Conservation (phyloP, 1,140 invertebrate genomes). For the Zeugodacus cucurbitae region DNA sequence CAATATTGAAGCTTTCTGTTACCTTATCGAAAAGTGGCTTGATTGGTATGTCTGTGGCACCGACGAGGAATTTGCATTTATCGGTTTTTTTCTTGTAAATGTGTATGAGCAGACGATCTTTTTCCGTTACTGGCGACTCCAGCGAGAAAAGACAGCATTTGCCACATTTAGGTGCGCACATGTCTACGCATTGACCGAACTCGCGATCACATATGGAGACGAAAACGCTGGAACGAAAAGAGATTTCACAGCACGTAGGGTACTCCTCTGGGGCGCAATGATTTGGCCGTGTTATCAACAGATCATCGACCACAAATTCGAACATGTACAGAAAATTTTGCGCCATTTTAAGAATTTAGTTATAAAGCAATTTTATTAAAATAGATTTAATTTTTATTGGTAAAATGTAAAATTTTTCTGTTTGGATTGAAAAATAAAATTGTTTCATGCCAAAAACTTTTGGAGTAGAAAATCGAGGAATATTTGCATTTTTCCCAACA, state of each 20-base stretch:
- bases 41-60: constrained; percentile 55
- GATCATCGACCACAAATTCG: constrained; percentile 62
- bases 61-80: constrained; percentile 62
- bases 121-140: constrained; percentile 56
- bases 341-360: constrained; percentile 52
- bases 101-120: constrained; percentile 57
- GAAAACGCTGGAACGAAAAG: constrained; percentile 58
- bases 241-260: constrained; percentile 57
- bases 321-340: constrained; percentile 62
- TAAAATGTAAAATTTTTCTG: constrained; percentile 28
- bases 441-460: not conserved
- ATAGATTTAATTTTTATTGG: constrained; percentile 39
- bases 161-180: constrained; percentile 55
- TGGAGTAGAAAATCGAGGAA: not conserved
- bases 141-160: constrained; percentile 61
- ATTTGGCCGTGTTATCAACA: constrained; percentile 59
- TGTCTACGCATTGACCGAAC: constrained; percentile 55
- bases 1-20: constrained; percentile 53
- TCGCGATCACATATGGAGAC: constrained; percentile 58
- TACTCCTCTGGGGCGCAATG: constrained; percentile 62
- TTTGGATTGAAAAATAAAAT: constrained; percentile 29
- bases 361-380: constrained; percentile 43
- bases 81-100: constrained; percentile 61
- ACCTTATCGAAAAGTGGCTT: constrained; percentile 61
- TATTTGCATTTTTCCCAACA: not conserved